These are phyloP conservation scores for Cebidichthys violaceus DNA, from an alignment of 2,113 vertebrate species.

Conservation along the genomic window DNA sequence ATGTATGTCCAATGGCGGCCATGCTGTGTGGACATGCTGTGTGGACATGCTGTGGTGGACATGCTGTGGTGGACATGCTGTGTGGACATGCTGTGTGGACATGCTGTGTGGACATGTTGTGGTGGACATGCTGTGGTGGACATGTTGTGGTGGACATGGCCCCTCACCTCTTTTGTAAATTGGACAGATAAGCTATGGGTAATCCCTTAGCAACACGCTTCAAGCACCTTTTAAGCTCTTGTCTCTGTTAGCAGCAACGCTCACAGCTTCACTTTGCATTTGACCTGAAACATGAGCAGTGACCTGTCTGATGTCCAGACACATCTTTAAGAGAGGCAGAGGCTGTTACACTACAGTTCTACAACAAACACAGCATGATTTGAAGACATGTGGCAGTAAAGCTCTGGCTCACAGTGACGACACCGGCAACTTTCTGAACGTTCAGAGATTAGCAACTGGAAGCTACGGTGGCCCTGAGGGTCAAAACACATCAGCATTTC, in stretches of 20 bases:
- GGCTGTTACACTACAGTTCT: neutral
- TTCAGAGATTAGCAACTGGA: too few species aligned
- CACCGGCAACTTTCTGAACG: too few species aligned
- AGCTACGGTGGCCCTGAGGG: too few species aligned
- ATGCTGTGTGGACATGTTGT: neutral
- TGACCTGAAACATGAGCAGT: constrained; percentile 42
- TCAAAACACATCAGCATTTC: too few species aligned
- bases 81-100: neutral
- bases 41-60: too few species aligned
- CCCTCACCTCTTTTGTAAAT: constrained; percentile 4
- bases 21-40: neutral
- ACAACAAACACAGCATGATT: neutral
- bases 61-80: neutral
- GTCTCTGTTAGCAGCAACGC: constrained; percentile 1
- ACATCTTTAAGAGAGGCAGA: neutral
- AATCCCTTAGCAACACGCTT: constrained; percentile 41
- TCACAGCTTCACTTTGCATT: constrained; percentile 23
- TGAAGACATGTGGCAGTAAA: neutral
- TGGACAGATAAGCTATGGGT: neutral
- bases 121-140: too few species aligned
- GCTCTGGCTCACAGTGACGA: too few species aligned
- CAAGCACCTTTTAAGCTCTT: constrained; percentile 40
- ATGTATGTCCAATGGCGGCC: neutral
- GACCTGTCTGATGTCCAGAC: constrained; percentile 29
- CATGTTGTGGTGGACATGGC: neutral